A percentile compares a stretch with the other conserved stretches of the same genome.
Evolutionary conservation across 2,888 invertebrate species (phyloP).

Genomic region (Teleogryllus oceanicus): DNA sequence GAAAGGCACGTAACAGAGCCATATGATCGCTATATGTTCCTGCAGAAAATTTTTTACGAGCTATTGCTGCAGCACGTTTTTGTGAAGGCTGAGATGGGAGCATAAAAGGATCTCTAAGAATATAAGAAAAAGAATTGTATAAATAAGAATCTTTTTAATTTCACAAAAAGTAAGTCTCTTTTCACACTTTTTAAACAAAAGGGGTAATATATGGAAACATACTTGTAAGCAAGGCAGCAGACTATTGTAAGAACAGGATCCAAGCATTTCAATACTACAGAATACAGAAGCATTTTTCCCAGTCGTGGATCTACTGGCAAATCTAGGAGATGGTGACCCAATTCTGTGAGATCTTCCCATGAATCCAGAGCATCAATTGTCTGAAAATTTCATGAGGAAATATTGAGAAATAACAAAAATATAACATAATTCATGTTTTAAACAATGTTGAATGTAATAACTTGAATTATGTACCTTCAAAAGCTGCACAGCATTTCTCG

Average conservation of each 20-base stretch:
- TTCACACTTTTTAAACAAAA: constrained; percentile 20
- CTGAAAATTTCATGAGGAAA: constrained; percentile 46
- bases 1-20: constrained; percentile 76
- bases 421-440: neutral
- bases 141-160: neutral
- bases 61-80: constrained; percentile 58
- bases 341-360: constrained; percentile 80
- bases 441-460: neutral
- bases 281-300: constrained; percentile 87
- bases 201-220: constrained; percentile 40
- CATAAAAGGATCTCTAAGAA: constrained; percentile 67
- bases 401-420: neutral
- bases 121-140: constrained; percentile 30
- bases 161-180: constrained; percentile 19
- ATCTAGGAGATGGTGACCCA: constrained; percentile 86
- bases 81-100: constrained; percentile 68
- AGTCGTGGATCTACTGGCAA: constrained; percentile 87
- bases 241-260: constrained; percentile 90
- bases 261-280: constrained; percentile 84
- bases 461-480: constrained; percentile 44
- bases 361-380: constrained; percentile 81
- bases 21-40: constrained; percentile 87
- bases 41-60: constrained; percentile 66
- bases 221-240: constrained; percentile 75
- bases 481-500: constrained; percentile 67